Evolutionary conservation across 2,888 invertebrate species (phyloP).

Genomic region (Chydorus sphaericus): DNA sequence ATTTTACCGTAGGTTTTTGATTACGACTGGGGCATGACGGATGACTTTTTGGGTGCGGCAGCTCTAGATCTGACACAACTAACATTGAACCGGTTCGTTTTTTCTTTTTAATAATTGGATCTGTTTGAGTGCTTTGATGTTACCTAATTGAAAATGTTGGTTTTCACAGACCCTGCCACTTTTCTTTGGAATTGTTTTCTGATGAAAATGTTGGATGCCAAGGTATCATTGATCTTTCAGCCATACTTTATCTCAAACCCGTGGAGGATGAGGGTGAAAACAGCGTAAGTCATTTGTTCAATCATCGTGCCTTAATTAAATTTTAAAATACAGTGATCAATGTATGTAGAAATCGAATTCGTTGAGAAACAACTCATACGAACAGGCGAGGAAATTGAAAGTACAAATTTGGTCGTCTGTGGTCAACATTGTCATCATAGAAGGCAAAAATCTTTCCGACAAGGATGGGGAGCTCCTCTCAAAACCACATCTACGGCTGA

Average conservation of each 20-base stretch:
- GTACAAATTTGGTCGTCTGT: conserved; percentile 96
- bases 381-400: conserved; percentile 44
- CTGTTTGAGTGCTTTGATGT: background rate
- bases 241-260: conserved; percentile 78
- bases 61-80: conserved; percentile 66
- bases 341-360: no score
- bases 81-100: conserved; percentile 45
- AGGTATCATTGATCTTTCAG: conserved; percentile 70
- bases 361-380: no score
- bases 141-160: background rate
- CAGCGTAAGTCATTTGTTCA: conserved; percentile 22
- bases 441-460: conserved; percentile 75
- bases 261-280: conserved; percentile 93
- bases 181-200: background rate
- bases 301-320: background rate
- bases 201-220: conserved; percentile 36
- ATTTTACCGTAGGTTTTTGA: conserved; percentile 64
- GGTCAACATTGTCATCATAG: conserved; percentile 91
- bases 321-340: conserved; percentile 21
- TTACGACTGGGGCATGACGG: conserved; percentile 87
- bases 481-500: conserved; percentile 92
- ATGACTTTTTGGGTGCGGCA: conserved; percentile 94
- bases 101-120: background rate
- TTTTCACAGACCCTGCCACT: background rate
- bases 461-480: conserved; percentile 78